phyloP scores from a whole-genome alignment of 2,888 invertebrate genomes.

The Exephanes ischioxanthus region DNA sequence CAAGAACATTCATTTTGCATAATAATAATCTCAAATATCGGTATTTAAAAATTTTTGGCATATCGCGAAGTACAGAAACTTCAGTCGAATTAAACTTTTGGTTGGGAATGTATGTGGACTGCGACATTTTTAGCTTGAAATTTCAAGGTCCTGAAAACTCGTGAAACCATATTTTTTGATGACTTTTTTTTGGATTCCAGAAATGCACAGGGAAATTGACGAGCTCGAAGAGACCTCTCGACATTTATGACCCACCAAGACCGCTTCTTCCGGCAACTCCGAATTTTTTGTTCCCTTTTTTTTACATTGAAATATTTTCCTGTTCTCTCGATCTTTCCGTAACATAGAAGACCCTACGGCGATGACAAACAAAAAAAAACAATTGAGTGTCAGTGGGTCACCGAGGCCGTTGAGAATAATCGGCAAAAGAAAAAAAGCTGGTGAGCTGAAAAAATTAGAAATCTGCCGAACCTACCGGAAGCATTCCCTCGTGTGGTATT shows the following conservation, averaged over 20 bases:
- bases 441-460: conserved; percentile 42
- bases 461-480: conserved; percentile 21
- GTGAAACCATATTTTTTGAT: conserved; percentile 30
- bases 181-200: not conserved
- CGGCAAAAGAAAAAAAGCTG: not conserved
- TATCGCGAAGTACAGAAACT: too few relatives aligned
- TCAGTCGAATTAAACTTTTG: too few relatives aligned
- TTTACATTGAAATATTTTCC: not conserved
- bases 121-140: not conserved
- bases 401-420: conserved; percentile 18
- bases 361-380: conserved; percentile 32
- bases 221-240: conserved; percentile 2
- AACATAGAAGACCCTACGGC: conserved; percentile 16
- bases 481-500: conserved; percentile 42
- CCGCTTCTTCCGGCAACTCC: not conserved
- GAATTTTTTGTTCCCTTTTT: conserved; percentile 36
- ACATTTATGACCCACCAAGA: too few relatives aligned
- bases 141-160: not conserved
- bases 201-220: not conserved
- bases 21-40: too few relatives aligned
- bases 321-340: conserved; percentile 8
- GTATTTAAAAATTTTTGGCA: too few relatives aligned
- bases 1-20: too few relatives aligned
- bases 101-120: too few relatives aligned
- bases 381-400: conserved; percentile 63